Conservation (phyloP, 2,888 invertebrate species). For the Trachelus stipa region DNA sequence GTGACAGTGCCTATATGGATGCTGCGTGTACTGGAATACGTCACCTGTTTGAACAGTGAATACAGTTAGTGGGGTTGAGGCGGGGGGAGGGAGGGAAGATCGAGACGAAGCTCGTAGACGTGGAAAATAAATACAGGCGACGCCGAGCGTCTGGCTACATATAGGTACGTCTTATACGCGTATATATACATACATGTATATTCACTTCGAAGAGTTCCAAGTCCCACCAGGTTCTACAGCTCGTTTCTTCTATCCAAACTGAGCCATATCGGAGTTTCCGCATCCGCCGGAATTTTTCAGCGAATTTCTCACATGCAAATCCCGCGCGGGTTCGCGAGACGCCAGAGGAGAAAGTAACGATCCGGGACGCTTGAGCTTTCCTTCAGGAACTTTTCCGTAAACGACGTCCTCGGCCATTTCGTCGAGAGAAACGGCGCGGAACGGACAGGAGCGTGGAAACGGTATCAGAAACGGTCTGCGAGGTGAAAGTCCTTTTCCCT, state of each 20-base stretch:
- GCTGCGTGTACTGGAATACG: background rate
- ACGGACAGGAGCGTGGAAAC: background rate
- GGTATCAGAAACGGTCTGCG: background rate
- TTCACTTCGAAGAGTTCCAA: constrained; percentile 1
- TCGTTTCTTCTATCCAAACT: background rate
- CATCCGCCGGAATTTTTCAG: background rate
- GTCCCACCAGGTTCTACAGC: constrained; percentile 2
- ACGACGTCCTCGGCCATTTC: background rate
- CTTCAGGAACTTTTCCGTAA: constrained; percentile 2
- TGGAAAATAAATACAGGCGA: background rate
- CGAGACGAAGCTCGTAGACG: constrained; percentile 12
- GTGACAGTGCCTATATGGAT: background rate
- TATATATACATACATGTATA: background rate
- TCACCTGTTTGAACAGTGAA: background rate
- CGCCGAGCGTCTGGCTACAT: background rate
- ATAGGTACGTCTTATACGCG: background rate
- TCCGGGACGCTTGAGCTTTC: background rate
- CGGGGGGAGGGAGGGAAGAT: background rate
- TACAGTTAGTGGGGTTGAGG: constrained; percentile 13
- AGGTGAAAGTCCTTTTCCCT: background rate
- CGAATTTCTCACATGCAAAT: constrained; percentile 13
- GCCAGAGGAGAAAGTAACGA: background rate
- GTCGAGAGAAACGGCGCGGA: background rate
- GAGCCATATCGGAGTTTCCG: background rate
- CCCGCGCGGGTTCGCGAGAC: background rate